These are phyloP conservation scores for Dendrocincla tyrannina DNA, from an alignment of 2,797 vertebrate genomes.

Conservation along the genomic window DNA sequence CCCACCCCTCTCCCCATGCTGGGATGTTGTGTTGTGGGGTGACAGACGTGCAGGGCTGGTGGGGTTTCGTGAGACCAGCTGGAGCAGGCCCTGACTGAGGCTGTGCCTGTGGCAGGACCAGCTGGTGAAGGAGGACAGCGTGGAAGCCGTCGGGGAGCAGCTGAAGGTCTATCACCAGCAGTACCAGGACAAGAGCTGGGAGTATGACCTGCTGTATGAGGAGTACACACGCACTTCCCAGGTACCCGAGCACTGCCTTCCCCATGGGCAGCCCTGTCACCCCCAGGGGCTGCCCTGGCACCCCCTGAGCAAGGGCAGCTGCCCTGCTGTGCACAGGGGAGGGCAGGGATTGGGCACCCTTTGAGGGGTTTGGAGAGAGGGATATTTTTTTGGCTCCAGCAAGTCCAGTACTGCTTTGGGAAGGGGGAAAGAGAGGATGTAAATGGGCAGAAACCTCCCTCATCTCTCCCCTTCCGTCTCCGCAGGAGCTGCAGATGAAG, in stretches of 20 bases:
- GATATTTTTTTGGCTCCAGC: not conserved
- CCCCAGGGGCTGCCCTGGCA: not conserved
- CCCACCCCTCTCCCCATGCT: not conserved
- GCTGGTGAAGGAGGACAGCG: constrained; percentile 87
- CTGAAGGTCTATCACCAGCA: constrained; percentile 90
- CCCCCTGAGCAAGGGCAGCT: not conserved
- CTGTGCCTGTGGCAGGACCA: constrained; percentile 73
- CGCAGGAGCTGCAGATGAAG: constrained; percentile 91
- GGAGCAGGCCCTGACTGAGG: not conserved
- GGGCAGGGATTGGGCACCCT: not conserved
- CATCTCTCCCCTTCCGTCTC: not conserved
- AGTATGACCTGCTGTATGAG: constrained; percentile 88
- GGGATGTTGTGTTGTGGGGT: not conserved
- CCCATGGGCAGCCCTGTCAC: accelerated
- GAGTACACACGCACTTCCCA: constrained; percentile 89
- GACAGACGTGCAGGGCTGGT: not conserved
- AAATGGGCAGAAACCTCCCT: not conserved
- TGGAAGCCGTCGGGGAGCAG: constrained; percentile 89
- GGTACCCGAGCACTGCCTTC: constrained; percentile 67
- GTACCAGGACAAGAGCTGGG: constrained; percentile 90
- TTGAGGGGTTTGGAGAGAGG: not conserved
- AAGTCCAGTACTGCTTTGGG: not conserved
- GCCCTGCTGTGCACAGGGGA: not conserved
- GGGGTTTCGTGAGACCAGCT: not conserved
- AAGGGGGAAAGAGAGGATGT: not conserved